Conservation (phyloP, 2,888 invertebrate genomes). For the Andrena marginata region DNA sequence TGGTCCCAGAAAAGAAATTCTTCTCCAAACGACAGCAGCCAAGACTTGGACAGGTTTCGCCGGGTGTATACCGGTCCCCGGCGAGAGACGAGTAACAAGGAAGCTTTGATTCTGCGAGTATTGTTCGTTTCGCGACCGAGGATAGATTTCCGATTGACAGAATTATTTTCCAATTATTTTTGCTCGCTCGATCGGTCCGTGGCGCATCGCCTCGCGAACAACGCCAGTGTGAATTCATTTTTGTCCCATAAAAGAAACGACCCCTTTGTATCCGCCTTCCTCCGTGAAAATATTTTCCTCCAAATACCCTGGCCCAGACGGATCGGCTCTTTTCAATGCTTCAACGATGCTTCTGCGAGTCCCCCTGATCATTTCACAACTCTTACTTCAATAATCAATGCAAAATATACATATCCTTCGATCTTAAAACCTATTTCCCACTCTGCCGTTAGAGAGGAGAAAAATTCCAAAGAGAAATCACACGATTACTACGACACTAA, state of each 20-base stretch:
- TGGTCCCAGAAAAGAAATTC: neutral
- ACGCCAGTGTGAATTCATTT: slow-evolving; percentile 23
- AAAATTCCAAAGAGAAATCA: neutral
- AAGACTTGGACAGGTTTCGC: neutral
- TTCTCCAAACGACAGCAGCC: slow-evolving; percentile 1
- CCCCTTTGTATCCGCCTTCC: slow-evolving; percentile 13
- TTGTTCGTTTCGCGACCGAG: slow-evolving; percentile 41
- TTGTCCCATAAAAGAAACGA: neutral
- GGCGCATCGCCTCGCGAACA: slow-evolving; percentile 23
- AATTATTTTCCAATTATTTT: slow-evolving; percentile 64
- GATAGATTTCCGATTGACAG: slow-evolving; percentile 53
- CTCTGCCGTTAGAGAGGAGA: no score
- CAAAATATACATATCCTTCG: neutral
- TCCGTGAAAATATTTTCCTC: slow-evolving; percentile 10
- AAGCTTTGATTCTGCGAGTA: slow-evolving; percentile 14
- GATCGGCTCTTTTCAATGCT: neutral
- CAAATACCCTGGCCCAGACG: neutral
- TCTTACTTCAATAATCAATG: neutral
- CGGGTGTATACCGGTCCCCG: neutral
- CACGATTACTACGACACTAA: neutral
- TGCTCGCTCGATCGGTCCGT: slow-evolving; percentile 37
- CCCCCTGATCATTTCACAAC: neutral
- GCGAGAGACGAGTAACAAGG: slow-evolving; percentile 24
- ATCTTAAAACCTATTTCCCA: no score
- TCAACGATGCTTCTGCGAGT: no score